Evolutionary conservation across 2,797 vertebrate genomes (phyloP), one percentile per base, ranked within the genome.

Genomic region (Lates japonicus): DNA sequence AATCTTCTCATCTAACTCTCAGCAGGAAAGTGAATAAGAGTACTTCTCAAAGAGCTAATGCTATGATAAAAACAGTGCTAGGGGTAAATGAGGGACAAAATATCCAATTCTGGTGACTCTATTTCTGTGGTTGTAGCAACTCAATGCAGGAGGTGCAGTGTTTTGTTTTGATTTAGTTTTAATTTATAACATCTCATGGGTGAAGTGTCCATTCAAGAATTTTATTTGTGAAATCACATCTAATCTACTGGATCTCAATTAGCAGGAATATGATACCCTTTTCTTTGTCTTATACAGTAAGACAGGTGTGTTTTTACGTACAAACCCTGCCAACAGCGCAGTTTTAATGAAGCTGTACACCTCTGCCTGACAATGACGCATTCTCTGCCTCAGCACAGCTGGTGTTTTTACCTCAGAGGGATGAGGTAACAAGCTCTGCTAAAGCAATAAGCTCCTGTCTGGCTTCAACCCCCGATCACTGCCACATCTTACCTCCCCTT

Each of bases 361-460:
- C 39, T 86, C 72, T 63, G n/a, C 58, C 78, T 51, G 76, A 87
- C 85, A 70, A 52, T 89, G 87, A 92, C 66, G 62, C 76, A 83
- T 68, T 74, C 78, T 70, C 71, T 70, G 75, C 84, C 79, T 73
- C 75, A 9, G 84, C 76, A 66, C 92, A 92, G 85, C 88, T 91
- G 91, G 72, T 91, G 88, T 80, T 89, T 91, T 90, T 55, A 86
- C 88, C 78, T 87, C 84, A 49, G 73, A 20, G 22, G 44, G 81
- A 90, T 91, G 91, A 91, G 84, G 91, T 93, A 91, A 93, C 62
- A 73, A 81, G 17, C 37, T 74, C 91, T 93, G 91, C 69, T 86
- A 86, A 93, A 93, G 87, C 79, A 87, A 93, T 93, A 88, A 89
- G 57, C 78, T 78, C 74, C 86, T 2, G 68, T 86, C 91, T 87